Evolutionary conservation across 2,113 vertebrate species (phyloP), one percentile per base, ranked within the genome.

Genomic region (Megatriorchis doriae): DNA sequence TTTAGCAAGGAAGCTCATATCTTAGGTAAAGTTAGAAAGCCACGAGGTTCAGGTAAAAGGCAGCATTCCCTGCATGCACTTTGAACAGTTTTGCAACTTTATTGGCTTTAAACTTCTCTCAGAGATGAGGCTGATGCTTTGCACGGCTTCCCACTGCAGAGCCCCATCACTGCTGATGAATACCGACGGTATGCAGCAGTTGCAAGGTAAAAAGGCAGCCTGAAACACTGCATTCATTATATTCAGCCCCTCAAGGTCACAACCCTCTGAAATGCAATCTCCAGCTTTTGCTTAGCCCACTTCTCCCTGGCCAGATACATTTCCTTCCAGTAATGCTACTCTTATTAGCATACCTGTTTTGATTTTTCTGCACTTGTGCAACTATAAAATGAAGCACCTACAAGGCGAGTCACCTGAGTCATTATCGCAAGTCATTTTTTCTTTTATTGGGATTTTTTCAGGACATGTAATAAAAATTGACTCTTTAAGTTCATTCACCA

Each of bases 151-250:
- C 70, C 3, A 2, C 53, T 36, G 52, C 81, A 92, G 8, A 91
- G 56, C 36, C 74, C 34, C 12, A 3, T 62, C 70, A 16, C 47
- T 53, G 43, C 63, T 89, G 80, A 43, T 86, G 87, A 86, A 90
- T 86, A 85, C 59, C 74, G 81, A 52, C 48, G 85, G 93, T 42
- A 97, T 82, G 90, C 82, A 91, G 71, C 77, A 81, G 83, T 88
- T 11, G 70, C 27, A 74, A 94, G 93, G 92, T 87, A 89, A 89
- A 94, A 86, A 93, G 56, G 67, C n/a, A 13, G 83, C 34, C 68
- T 75, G 78, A 86, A 96, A 96, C 93, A 94, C 86, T 94, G 59
- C 59, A 36, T 32, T 61, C 90, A 93, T 91, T 96, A 84, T 87
- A 65, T 38, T 38, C 86, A 71, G 56, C 32, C 5, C 1, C 68